Conservation (phyloP, 2,113 vertebrate genomes). For the Neogale vison region DNA sequence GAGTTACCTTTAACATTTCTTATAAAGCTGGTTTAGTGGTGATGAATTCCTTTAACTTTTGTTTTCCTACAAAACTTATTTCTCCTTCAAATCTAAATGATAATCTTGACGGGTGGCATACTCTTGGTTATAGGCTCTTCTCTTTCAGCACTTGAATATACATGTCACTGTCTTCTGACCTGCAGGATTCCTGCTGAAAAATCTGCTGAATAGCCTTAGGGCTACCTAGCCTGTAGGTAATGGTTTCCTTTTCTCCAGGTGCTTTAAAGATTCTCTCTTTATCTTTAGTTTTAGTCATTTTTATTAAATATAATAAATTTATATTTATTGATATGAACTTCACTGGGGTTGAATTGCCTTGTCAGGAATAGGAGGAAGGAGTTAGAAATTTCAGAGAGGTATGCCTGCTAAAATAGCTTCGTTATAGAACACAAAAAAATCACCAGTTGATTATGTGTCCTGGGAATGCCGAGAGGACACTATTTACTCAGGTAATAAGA, state of each 20-base stretch:
- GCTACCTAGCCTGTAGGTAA: not conserved
- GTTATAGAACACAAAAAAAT: not conserved
- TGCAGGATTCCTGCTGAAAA: not conserved
- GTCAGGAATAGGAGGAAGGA: not conserved
- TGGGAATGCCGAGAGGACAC: not conserved
- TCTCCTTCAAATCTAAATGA: not conserved
- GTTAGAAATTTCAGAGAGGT: not conserved
- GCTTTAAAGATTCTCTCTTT: not conserved
- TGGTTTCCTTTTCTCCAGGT: not conserved
- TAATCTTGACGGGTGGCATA: not conserved
- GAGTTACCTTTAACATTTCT: not conserved
- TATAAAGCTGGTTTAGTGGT: not conserved
- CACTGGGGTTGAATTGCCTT: not conserved
- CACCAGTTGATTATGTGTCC: not conserved
- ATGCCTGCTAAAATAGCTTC: not conserved
- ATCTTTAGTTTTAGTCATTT: not conserved
- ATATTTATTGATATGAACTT: not conserved
- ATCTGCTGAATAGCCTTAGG: not conserved
- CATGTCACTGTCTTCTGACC: not conserved
- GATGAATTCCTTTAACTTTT: not conserved
- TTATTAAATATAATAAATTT: not conserved
- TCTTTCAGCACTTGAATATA: not conserved
- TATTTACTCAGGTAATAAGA: not conserved
- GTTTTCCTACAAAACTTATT: not conserved
- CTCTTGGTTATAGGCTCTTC: not conserved